Evolutionary conservation across 1,140 invertebrate genomes (phyloP), one percentile per base, ranked within the genome.

Genomic region (Drosophila takahashii): DNA sequence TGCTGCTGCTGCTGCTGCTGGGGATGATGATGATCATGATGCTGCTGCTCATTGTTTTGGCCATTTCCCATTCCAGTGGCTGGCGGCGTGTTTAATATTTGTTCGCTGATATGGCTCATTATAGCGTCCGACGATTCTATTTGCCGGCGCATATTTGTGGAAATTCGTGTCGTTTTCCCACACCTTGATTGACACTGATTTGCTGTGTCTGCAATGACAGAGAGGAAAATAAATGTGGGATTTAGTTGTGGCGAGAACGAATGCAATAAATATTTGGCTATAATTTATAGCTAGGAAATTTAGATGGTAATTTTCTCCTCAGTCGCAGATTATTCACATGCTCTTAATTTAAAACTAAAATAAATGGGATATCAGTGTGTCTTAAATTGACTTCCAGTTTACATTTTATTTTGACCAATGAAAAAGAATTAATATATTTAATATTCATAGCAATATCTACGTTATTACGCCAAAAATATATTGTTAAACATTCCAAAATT

Each of bases 91-190:
- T 62, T 79, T 79, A 87, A 70, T 81, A 53, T 84, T 84, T 89
- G 84, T 50, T 69, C 69, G 59, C 65, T 80, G 85, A 89, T 89
- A 85, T 89, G 79, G 66, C 64, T 89, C 85, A 89, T 89, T 89
- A 84, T 89, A 77, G 61, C 77, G 84, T 65, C 50, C 67, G 67
- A 71, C 52, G 26, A 52, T 67, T 60, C 51, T 65, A 74, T 70
- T 79, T 83, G 72, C 57, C 57, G 71, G 50, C 75, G 84, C 84
- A 87, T 87, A 44, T 69, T 89, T 79, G 29, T 57, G 53, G 13
- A 53, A 51, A 47, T 42, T 44, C 37, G 64, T 56, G 34, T 26
- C 34, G 66, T 18, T 56, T 53, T 69, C 52, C 67, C 67, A 44
- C 51, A 26, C 26, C 9, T 57, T 57, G 41, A 52, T 80, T 64